Evolutionary conservation across 2,113 vertebrate genomes (phyloP), one percentile per base, ranked within the genome.

Genomic region (Turnix velox): DNA sequence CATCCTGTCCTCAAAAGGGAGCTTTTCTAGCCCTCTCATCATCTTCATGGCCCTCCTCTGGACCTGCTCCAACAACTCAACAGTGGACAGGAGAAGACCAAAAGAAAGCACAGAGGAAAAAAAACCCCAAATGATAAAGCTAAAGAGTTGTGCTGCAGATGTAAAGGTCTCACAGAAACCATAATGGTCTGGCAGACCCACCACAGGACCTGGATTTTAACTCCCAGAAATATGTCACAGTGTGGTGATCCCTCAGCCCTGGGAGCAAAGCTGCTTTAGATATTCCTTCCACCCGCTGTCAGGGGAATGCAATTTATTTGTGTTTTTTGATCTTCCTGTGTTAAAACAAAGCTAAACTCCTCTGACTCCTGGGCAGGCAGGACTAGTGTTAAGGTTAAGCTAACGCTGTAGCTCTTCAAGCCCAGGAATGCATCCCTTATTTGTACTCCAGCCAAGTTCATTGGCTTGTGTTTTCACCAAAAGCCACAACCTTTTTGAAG

Each of bases 401-500:
- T 84, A 93, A 95, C 30, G 66, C 62, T 79, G 45, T 18, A 79
- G 88, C 49, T 93, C 20, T 69, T 79, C 68, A 57, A 57, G 69
- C 14, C 66, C 57, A 88, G 75, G 71, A 96, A 89, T 73, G 65
- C 27, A 54, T 83, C 91, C 91, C 39, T 90, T 92, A 87, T 87
- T 93, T 91, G 69, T 87, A 66, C 67, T 92, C 1, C 1, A 80
- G 62, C 92, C 93, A 95, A 82, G 33, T 88, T 95, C 23, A 75
- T 92, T 91, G 91, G 80, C 62, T 89, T 83, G 23, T 76, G 92
- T 91, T 94, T 91, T 95, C 66, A 55, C 54, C 76, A 80, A 80
- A 92, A 89, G 42, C 74, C 84, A 83, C 51, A 76, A 55, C 25
- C 95, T 93, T 96, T 96, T 95, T 94, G 96, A 96, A 93, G 91